Evolutionary conservation across 1,140 invertebrate species (phyloP).

Genomic region (Scaptodrosophila lebanonensis): DNA sequence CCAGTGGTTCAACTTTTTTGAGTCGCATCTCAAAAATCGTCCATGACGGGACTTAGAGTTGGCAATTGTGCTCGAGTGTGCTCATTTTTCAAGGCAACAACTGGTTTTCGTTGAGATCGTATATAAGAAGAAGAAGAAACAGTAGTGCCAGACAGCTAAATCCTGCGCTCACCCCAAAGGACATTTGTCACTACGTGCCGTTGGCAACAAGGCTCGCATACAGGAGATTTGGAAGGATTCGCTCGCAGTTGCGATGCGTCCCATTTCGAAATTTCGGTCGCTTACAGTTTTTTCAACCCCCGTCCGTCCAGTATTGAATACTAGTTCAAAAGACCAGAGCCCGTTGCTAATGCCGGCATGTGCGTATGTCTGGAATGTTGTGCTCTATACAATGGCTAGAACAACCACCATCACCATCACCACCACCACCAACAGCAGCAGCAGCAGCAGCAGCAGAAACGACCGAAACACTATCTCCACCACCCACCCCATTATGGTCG

Average conservation of each 20-base stretch:
- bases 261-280: constrained; percentile 46
- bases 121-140: too few species aligned
- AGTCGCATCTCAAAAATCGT: too few species aligned
- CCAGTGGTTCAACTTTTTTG: too few species aligned
- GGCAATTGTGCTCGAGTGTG: too few species aligned
- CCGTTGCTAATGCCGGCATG: constrained; percentile 1
- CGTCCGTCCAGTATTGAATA: too few species aligned
- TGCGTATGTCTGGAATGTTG: constrained; percentile 24
- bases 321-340: too few species aligned
- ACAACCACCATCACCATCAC: constrained; percentile 32
- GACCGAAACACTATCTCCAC: too few species aligned
- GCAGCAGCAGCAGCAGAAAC: too few species aligned
- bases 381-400: constrained; percentile 13
- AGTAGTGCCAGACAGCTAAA: too few species aligned
- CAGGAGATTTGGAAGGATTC: not conserved
- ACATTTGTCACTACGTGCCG: constrained; percentile 17
- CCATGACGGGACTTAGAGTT: too few species aligned
- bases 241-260: constrained; percentile 16
- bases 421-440: constrained; percentile 4
- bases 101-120: too few species aligned
- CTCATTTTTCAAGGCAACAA: too few species aligned
- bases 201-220: not conserved
- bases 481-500: constrained; percentile 15
- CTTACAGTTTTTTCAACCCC: constrained; percentile 56
- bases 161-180: constrained; percentile 50